Conservation (phyloP, 2,113 vertebrate species). For the Vulpes vulpes region DNA sequence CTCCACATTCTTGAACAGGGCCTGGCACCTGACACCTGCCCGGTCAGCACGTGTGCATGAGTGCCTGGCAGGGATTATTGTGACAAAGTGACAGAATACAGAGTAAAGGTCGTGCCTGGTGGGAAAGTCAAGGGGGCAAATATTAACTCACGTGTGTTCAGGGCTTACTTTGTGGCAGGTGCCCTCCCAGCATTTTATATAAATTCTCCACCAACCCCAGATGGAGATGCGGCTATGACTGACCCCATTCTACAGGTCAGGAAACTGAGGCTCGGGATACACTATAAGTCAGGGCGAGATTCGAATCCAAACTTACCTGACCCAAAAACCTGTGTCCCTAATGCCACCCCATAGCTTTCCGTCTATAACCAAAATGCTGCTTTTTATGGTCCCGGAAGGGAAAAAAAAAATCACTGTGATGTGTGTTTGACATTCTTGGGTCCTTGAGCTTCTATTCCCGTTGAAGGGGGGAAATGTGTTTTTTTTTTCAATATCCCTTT, state of each 20-base stretch:
- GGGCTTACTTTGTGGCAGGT: neutral
- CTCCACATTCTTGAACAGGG: neutral
- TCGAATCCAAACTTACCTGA: neutral
- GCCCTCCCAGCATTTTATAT: neutral
- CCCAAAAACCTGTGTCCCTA: neutral
- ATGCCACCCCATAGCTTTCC: neutral
- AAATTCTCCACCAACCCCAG: neutral
- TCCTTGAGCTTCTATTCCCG: too few relatives aligned
- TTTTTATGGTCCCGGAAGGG: too few relatives aligned
- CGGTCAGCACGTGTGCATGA: neutral
- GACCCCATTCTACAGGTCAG: neutral
- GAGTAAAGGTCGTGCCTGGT: neutral
- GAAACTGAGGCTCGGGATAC: neutral
- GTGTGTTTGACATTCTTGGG: too few relatives aligned
- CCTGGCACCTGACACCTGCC: neutral
- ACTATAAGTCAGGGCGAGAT: neutral
- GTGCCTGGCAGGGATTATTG: neutral
- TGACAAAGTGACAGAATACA: neutral
- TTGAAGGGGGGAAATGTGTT: too few relatives aligned
- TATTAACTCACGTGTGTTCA: neutral
- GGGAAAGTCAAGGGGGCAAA: neutral
- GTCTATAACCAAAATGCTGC: too few relatives aligned
- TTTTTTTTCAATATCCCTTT: too few relatives aligned
- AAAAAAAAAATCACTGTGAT: too few relatives aligned
- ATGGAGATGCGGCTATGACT: neutral